Conservation (phyloP, 2,797 vertebrate species). For the Channa striata region DNA sequence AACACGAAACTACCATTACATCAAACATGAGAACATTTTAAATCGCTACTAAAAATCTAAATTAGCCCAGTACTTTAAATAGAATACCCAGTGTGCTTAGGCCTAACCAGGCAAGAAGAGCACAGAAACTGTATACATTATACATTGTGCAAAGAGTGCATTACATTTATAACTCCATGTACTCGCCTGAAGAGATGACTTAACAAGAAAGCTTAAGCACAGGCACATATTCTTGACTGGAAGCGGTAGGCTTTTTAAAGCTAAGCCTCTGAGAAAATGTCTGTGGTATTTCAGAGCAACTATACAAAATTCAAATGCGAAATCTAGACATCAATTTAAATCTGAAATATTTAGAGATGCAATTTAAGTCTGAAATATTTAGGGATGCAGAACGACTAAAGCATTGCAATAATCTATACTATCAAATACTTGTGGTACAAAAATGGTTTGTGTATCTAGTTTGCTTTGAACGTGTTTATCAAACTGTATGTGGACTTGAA, state of each 20-base stretch:
- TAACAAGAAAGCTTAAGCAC: slow-evolving; percentile 47
- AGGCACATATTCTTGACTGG: neutral
- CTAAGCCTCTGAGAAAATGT: neutral
- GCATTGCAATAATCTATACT: neutral
- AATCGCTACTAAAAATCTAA: slow-evolving; percentile 36
- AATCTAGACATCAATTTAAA: neutral
- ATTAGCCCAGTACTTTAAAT: slow-evolving; percentile 52
- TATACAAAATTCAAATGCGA: slow-evolving; percentile 12
- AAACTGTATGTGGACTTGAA: neutral
- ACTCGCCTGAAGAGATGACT: slow-evolving; percentile 57
- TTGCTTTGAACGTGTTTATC: neutral
- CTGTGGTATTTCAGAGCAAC: slow-evolving; percentile 1
- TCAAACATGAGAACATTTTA: slow-evolving; percentile 16
- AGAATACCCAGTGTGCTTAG: slow-evolving; percentile 36
- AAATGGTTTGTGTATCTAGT: neutral
- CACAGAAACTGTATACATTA: slow-evolving; percentile 66
- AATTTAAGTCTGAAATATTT: neutral
- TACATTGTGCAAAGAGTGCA: slow-evolving; percentile 68
- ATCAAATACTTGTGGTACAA: neutral
- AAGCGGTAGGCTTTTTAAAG: slow-evolving; percentile 11
- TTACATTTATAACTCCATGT: slow-evolving; percentile 58
- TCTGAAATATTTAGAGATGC: neutral
- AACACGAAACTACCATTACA: neutral
- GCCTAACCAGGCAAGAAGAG: slow-evolving; percentile 37
- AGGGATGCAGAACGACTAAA: neutral